Conservation (phyloP, 2,797 vertebrate species). For the Euthynnus affinis region DNA sequence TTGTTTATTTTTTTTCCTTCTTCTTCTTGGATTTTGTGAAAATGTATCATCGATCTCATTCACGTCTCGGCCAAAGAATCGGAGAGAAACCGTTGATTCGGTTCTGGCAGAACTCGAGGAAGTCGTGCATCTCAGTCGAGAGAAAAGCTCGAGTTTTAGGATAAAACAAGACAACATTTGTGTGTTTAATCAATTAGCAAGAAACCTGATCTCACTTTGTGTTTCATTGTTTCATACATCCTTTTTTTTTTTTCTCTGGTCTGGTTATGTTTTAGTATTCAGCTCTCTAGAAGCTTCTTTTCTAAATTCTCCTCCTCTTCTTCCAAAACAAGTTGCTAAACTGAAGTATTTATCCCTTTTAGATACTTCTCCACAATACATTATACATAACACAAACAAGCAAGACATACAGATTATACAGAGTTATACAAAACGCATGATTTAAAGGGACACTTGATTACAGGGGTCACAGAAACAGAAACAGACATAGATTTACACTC, state of each 20-base stretch:
- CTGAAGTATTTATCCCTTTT: constrained; percentile 25
- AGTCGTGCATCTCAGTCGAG: neutral
- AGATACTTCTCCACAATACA: too few relatives aligned
- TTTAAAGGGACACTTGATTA: too few relatives aligned
- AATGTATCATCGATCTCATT: neutral
- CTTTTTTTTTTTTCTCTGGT: neutral
- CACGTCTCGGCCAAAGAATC: neutral
- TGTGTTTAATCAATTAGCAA: too few relatives aligned
- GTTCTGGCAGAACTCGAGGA: neutral
- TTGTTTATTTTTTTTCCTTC: too few relatives aligned
- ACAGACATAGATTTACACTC: too few relatives aligned
- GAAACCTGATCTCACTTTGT: neutral
- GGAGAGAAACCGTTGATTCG: neutral
- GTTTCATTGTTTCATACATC: neutral
- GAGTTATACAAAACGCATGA: too few relatives aligned
- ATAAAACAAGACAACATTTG: neutral
- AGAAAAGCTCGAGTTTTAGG: neutral
- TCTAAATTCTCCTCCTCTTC: neutral
- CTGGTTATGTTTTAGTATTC: neutral
- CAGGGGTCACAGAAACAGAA: too few relatives aligned
- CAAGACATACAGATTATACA: too few relatives aligned
- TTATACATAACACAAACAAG: too few relatives aligned
- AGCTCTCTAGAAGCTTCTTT: neutral
- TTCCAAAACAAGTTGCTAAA: constrained; percentile 14
- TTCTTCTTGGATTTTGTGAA: too few relatives aligned